phyloP scores from a whole-genome alignment of 2,113 vertebrate species.

The Marmota monax region DNA sequence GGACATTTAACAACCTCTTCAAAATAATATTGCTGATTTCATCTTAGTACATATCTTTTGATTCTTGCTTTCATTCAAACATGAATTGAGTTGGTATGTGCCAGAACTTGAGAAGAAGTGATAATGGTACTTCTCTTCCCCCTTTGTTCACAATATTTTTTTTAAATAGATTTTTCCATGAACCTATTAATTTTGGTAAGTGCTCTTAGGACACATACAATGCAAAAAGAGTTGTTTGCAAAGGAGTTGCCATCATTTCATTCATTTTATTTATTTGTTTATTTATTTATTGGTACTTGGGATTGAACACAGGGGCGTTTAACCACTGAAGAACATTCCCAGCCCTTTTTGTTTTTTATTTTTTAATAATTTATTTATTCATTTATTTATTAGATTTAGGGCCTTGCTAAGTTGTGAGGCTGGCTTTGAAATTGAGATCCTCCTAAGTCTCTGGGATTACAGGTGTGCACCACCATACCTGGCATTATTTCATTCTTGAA shows the following conservation, averaged over 20 bases:
- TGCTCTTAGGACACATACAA: background rate
- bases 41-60: background rate
- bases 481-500: background rate
- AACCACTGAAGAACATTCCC: no score
- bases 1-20: background rate
- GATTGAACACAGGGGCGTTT: no score
- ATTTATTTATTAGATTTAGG: no score
- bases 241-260: background rate
- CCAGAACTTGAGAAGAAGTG: background rate
- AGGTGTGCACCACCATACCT: no score
- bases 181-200: background rate
- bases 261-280: background rate
- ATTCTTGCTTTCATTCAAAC: slow-evolving; percentile 26
- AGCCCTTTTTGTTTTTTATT: no score
- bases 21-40: background rate
- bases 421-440: no score
- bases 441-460: no score
- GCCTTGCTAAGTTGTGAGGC: no score
- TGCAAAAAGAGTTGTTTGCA: background rate
- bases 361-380: no score
- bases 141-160: background rate
- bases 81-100: background rate
- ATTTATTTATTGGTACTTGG: no score
- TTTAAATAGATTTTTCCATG: background rate
- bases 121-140: background rate